Conservation (phyloP, 2,888 invertebrate species). For the Apodemia mormo region DNA sequence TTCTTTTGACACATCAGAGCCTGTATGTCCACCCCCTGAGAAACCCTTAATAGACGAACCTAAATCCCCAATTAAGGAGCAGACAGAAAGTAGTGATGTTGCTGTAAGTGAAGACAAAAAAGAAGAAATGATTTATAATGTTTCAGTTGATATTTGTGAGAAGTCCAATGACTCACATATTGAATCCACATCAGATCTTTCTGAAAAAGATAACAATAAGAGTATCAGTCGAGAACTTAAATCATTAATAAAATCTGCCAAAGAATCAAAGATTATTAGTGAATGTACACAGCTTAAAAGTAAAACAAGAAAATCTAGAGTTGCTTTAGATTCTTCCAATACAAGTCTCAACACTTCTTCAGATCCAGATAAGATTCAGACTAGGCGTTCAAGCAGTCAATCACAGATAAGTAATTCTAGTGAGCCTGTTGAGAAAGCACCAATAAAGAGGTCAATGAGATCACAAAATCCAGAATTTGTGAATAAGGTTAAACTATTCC, state of each 20-base stretch:
- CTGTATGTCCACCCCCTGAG: not conserved
- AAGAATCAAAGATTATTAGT: constrained; percentile 85
- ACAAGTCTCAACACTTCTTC: constrained; percentile 65
- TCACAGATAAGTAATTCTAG: constrained; percentile 64
- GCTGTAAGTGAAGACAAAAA: constrained; percentile 31
- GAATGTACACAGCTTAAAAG: constrained; percentile 80
- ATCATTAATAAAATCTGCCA: constrained; percentile 84
- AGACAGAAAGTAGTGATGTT: constrained; percentile 22
- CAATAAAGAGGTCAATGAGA: constrained; percentile 78
- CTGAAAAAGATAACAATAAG: constrained; percentile 66
- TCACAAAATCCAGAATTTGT: constrained; percentile 85
- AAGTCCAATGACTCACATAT: constrained; percentile 57
- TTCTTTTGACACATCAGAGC: not conserved
- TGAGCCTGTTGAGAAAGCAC: constrained; percentile 61
- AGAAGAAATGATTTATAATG: constrained; percentile 27
- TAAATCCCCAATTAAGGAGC: constrained; percentile 34
- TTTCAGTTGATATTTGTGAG: constrained; percentile 41
- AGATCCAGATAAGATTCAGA: constrained; percentile 57
- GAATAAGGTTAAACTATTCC: constrained; percentile 82
- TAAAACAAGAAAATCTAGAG: constrained; percentile 71
- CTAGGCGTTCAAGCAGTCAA: constrained; percentile 59
- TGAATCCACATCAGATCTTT: constrained; percentile 50
- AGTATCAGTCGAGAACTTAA: constrained; percentile 82
- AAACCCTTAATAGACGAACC: not conserved
- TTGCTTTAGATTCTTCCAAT: constrained; percentile 64